Conservation (phyloP, 2,113 vertebrate species). For the Marcusenius ussheri region DNA sequence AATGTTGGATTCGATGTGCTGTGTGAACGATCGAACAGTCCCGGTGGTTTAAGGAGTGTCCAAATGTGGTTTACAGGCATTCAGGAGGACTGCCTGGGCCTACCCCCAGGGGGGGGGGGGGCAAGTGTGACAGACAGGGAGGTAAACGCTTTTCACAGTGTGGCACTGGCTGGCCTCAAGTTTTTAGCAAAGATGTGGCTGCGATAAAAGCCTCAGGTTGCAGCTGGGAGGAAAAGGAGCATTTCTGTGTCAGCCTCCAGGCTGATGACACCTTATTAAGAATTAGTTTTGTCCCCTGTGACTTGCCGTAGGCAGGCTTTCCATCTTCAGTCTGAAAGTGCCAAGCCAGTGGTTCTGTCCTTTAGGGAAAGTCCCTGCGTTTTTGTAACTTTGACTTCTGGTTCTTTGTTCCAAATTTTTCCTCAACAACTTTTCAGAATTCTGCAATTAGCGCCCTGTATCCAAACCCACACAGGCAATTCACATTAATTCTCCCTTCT, state of each 20-base stretch:
- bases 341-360: slow-evolving; percentile 43
- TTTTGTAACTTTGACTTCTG: slow-evolving; percentile 53
- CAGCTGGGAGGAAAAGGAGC: slow-evolving; percentile 18
- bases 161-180: slow-evolving; percentile 39
- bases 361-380: slow-evolving; percentile 47
- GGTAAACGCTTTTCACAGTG: slow-evolving; percentile 60
- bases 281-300: slow-evolving; percentile 52
- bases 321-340: slow-evolving; percentile 51
- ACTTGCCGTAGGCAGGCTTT: slow-evolving; percentile 29
- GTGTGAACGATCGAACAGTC: slow-evolving; percentile 58
- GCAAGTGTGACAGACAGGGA: slow-evolving; percentile 42
- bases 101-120: neutral
- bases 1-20: slow-evolving; percentile 52
- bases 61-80: slow-evolving; percentile 43
- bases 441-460: too few species aligned
- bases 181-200: slow-evolving; percentile 53
- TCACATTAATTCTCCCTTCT: neutral
- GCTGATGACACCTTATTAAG: slow-evolving; percentile 47
- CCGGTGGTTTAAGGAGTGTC: slow-evolving; percentile 41
- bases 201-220: slow-evolving; percentile 64
- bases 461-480: neutral
- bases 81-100: slow-evolving; percentile 12
- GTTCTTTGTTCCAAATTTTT: slow-evolving; percentile 53
- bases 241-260: slow-evolving; percentile 21
- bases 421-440: slow-evolving; percentile 58